Conservation (phyloP, 2,888 invertebrate genomes). For the Amphipyra berbera region DNA sequence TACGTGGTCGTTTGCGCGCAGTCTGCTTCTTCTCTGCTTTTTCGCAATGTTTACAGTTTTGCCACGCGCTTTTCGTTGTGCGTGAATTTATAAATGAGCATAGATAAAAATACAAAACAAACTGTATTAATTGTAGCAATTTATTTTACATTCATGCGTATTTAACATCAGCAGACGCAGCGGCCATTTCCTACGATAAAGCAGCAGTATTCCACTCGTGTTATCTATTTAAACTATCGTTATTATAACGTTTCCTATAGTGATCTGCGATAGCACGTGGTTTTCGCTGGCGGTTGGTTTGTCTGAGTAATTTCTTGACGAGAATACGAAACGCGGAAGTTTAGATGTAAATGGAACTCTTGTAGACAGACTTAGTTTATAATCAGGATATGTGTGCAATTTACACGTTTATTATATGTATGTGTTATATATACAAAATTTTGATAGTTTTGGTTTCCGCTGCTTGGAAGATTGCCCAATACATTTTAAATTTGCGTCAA, state of each 20-base stretch:
- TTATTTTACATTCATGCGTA: slow-evolving; percentile 17
- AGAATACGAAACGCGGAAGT: slow-evolving; percentile 54
- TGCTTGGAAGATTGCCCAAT: slow-evolving; percentile 79
- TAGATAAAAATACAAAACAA: slow-evolving; percentile 39
- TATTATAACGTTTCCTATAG: slow-evolving; percentile 43
- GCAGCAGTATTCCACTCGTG: slow-evolving; percentile 28
- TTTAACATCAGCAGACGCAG: slow-evolving; percentile 34
- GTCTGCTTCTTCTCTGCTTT: slow-evolving; percentile 75
- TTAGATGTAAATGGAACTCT: slow-evolving; percentile 23
- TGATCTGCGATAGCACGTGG: slow-evolving; percentile 38
- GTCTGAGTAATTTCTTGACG: slow-evolving; percentile 44
- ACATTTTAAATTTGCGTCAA: slow-evolving; percentile 78
- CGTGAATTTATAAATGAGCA: slow-evolving; percentile 35
- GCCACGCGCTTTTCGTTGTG: slow-evolving; percentile 48
- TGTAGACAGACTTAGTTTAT: slow-evolving; percentile 35
- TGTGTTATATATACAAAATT: slow-evolving; percentile 35
- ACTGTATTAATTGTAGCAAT: slow-evolving; percentile 27
- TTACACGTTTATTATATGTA: slow-evolving; percentile 10
- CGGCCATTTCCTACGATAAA: slow-evolving; percentile 37
- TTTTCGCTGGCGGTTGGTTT: slow-evolving; percentile 48
- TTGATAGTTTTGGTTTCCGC: slow-evolving; percentile 68
- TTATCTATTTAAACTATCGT: slow-evolving; percentile 34
- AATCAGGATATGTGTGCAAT: slow-evolving; percentile 39
- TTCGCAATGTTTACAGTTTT: slow-evolving; percentile 82
- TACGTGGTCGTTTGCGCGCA: slow-evolving; percentile 75